These are phyloP conservation scores for Pteronura brasiliensis DNA, from an alignment of 2,113 vertebrate genomes.

Conservation along the genomic window DNA sequence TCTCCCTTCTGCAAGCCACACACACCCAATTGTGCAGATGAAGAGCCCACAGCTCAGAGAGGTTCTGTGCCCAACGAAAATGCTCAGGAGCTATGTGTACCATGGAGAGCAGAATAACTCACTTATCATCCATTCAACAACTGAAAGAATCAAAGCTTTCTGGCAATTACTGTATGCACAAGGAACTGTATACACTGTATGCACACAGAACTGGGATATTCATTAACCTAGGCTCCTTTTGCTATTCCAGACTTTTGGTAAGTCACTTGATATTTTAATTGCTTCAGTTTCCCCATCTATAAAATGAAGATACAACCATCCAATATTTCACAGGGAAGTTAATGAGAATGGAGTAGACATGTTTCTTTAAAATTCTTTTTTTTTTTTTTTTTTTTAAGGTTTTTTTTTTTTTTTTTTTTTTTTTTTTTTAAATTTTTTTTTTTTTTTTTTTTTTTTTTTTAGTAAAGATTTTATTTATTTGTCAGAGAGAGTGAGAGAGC, in stretches of 20 bases:
- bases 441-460: too few relatives aligned
- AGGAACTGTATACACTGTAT: neutral
- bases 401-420: too few relatives aligned
- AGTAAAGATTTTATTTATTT: too few relatives aligned
- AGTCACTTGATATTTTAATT: neutral
- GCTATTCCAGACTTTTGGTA: neutral
- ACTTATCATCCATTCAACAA: neutral
- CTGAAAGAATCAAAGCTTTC: neutral
- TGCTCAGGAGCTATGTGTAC: neutral
- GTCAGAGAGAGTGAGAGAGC: too few relatives aligned
- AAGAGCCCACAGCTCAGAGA: neutral
- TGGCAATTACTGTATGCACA: neutral
- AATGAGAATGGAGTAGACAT: neutral
- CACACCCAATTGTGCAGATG: neutral
- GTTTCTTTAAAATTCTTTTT: neutral
- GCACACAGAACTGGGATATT: neutral
- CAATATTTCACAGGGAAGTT: neutral
- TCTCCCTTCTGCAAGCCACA: too few relatives aligned
- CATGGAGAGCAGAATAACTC: neutral
- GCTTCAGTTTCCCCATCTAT: neutral
- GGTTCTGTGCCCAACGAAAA: neutral
- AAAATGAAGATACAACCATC: neutral
- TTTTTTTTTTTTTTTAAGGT: too few relatives aligned
- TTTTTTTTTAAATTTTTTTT: too few relatives aligned
- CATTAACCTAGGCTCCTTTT: neutral